Evolutionary conservation across 2,113 vertebrate species (phyloP).

Genomic region (Sprattus sprattus): DNA sequence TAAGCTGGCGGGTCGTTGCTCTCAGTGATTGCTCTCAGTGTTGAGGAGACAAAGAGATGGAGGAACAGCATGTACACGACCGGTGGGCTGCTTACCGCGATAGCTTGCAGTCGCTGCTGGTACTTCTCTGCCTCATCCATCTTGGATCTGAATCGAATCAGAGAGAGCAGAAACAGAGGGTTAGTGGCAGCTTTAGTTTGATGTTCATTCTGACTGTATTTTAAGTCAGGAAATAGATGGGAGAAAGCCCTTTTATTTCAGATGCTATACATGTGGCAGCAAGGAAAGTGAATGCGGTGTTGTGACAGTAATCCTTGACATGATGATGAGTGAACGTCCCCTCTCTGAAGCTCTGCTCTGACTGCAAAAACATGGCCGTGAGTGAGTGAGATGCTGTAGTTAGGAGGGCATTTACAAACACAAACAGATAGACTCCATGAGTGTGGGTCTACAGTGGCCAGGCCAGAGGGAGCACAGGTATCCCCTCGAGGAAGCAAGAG

Average conservation of each 20-base stretch:
- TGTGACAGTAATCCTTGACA: neutral
- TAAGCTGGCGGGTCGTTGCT: neutral
- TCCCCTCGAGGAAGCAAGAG: neutral
- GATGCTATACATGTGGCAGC: neutral
- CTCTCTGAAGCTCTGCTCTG: neutral
- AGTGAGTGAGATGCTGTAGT: neutral
- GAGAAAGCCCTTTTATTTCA: neutral
- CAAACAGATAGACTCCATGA: neutral
- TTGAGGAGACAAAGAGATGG: neutral
- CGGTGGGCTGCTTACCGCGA: conserved; percentile 66
- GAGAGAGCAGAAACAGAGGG: neutral
- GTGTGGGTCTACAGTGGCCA: neutral
- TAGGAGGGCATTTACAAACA: neutral
- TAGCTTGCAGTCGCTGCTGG: conserved; percentile 73
- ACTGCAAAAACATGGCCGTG: neutral
- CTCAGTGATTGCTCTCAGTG: neutral
- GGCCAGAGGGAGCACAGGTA: neutral
- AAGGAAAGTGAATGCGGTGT: neutral
- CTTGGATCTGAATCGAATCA: conserved; percentile 55
- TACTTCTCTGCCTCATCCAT: conserved; percentile 78
- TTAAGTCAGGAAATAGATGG: neutral
- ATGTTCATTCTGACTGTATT: too few species aligned
- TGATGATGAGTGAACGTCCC: neutral
- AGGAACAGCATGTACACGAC: neutral
- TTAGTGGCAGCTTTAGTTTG: too few species aligned